These are phyloP conservation scores for Muscicapa adusta DNA, from an alignment of 2,113 vertebrate genomes.

Conservation along the genomic window DNA sequence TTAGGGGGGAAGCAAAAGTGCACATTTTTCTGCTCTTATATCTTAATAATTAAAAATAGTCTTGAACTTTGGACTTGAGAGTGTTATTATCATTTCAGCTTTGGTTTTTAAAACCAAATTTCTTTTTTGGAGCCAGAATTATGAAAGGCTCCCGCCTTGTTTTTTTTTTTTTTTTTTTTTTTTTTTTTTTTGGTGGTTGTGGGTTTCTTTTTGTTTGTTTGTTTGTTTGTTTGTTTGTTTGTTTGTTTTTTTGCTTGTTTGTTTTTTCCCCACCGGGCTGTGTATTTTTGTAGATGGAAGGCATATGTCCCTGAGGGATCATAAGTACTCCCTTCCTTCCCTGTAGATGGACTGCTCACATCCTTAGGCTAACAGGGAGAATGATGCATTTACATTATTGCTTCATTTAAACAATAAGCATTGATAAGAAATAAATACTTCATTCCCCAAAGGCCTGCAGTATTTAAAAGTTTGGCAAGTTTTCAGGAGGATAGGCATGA, in stretches of 20 bases:
- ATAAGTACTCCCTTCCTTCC: neutral
- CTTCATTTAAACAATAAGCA: slow-evolving; percentile 18
- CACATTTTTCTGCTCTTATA: too few species aligned
- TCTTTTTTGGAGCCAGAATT: neutral
- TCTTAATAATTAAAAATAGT: too few species aligned
- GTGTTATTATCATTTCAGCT: neutral
- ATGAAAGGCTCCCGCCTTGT: rapidly evolving
- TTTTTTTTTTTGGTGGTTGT: too few species aligned
- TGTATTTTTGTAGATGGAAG: neutral
- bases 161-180: neutral
- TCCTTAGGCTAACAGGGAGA: neutral
- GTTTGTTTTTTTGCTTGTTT: too few species aligned
- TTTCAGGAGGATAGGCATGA: neutral
- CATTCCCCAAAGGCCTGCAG: neutral
- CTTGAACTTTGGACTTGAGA: neutral
- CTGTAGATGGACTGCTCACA: neutral
- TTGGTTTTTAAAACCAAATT: neutral
- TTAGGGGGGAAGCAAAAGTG: neutral
- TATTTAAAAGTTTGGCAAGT: slow-evolving; percentile 15
- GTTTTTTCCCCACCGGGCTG: neutral
- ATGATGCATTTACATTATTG: neutral
- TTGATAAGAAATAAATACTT: slow-evolving; percentile 16
- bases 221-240: too few species aligned
- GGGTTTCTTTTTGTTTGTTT: too few species aligned
- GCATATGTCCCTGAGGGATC: neutral